These are phyloP conservation scores for Anhinga anhinga DNA, from an alignment of 2,113 vertebrate species.

Conservation along the genomic window DNA sequence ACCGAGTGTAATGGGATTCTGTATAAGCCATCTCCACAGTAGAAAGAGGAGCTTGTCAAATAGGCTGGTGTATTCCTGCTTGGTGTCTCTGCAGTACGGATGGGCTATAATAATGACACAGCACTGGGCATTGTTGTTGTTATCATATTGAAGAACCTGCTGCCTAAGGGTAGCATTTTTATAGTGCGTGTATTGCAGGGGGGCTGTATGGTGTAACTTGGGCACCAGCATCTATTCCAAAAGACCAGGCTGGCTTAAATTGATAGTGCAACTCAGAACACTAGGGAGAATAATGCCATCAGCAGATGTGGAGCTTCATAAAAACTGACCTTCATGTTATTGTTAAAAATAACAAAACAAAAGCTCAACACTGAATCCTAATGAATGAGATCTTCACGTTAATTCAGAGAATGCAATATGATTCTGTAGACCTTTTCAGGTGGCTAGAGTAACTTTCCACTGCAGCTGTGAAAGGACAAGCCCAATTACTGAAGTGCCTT, in stretches of 20 bases:
- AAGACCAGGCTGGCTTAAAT: not conserved
- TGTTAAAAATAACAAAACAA: not conserved
- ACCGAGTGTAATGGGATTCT: not conserved
- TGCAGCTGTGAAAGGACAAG: not conserved
- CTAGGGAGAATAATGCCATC: not conserved
- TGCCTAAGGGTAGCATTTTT: not conserved
- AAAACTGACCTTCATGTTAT: not conserved
- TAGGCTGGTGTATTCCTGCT: not conserved
- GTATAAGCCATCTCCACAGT: not conserved
- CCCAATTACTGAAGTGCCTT: not conserved
- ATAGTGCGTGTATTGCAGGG: not conserved
- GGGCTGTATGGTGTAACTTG: not conserved
- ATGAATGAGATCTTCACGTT: not conserved
- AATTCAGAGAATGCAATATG: not conserved
- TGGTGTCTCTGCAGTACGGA: not conserved
- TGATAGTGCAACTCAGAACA: not conserved
- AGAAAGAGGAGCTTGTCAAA: not conserved
- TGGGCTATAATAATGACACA: not conserved
- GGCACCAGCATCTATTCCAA: not conserved
- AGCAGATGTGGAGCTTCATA: not conserved
- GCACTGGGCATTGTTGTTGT: not conserved
- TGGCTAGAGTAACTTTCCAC: not conserved
- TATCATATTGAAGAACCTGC: not conserved
- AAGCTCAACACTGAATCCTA: not conserved
- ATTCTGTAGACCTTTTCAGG: not conserved